Evolutionary conservation across 2,113 vertebrate genomes (phyloP), one percentile per base, ranked within the genome.

Genomic region (Calidris pugnax): DNA sequence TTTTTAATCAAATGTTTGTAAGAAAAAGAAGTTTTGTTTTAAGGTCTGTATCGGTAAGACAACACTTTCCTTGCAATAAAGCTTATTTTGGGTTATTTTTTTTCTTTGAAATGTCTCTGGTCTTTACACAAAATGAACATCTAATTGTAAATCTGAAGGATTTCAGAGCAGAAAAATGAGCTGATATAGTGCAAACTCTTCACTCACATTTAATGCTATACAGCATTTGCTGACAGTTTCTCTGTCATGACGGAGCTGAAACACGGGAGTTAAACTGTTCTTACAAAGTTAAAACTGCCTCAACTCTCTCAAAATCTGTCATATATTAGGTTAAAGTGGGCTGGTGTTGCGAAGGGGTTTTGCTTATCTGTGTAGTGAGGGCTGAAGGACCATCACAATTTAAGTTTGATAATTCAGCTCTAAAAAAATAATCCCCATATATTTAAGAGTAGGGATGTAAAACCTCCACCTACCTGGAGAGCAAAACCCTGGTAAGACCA

Each of bases 51-150:
- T 97, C 88, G 64, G 82, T 98, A 97, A 93, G 94, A 84, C 78
- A 92, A 97, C 77, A 97, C 90, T 98, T 98, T 97, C 94, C 94
- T 98, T 97, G 96, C 97, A 98, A 98, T 98, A 98, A 98, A 98
- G 92, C 97, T 98, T 98, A 98, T 98, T 98, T 98, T 98, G 97
- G 96, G 84, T 89, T 98, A 98, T 4, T 57, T 94, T 67, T 75
- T 87, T 95, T 69, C 56, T 86, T 85, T 95, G 37, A 78, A 82
- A 62, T 74, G 33, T 53, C 60, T 88, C 32, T 71, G 73, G 92
- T 91, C 89, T 90, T 96, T 71, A 50, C 64, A 53, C 22, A 76
- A 56, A 83, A 56, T 14, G 73, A 80, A 7, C 15, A 23, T 57
- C 12, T n/a, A 26, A 24, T 76, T 35, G 37, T 63, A 77, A 35